Evolutionary conservation across 2,888 invertebrate genomes (phyloP), one percentile per base, ranked within the genome.

Genomic region (Drosophila setosimentum): DNA sequence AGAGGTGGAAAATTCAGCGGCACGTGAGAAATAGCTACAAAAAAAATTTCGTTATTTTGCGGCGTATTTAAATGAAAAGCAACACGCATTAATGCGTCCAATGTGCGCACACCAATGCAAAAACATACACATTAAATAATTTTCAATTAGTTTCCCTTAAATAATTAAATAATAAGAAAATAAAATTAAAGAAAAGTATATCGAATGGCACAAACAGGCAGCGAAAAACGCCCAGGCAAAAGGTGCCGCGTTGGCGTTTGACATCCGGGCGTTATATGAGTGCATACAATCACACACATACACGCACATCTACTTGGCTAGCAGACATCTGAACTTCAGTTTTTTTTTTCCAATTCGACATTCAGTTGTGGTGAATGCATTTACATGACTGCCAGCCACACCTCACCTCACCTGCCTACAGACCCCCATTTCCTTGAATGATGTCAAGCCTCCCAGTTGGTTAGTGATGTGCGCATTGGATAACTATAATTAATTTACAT

Each of bases 401-500:
- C 18, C 48, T 24, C 5, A 24, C 21, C 50, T 16, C 33, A 33
- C 29, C 0, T 24, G 45, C 16, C 45, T 7, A 16, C 21, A 45
- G 11, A 24, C 3, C 2, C 29, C 3, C 21, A n/a, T n/a, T 16
- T 2, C 5, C 27, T 33, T 8, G 24, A 11, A 42, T 6, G 8
- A 16, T 2, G 55, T 29, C 67, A 27, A 16, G 48, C 18, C 30
- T 3, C 4, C 16, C 24, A 11, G 21, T 27, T 16, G 35, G 21
- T 29, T 33, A 32, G 40, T 27, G n/a, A 16, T 83, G 71, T 59
- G 53, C 73, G 70, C 65, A 64, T 58, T 58, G 84, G 67, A 49
- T 85, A 74, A 74, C 72, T 72, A 78, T 89, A 89, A 89, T 85
- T 89, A 89, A 89, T 87, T 89, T 85, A 87, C 76, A 87, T 89